Evolutionary conservation across 2,888 invertebrate genomes (phyloP).

Genomic region (Clivina fossor): DNA sequence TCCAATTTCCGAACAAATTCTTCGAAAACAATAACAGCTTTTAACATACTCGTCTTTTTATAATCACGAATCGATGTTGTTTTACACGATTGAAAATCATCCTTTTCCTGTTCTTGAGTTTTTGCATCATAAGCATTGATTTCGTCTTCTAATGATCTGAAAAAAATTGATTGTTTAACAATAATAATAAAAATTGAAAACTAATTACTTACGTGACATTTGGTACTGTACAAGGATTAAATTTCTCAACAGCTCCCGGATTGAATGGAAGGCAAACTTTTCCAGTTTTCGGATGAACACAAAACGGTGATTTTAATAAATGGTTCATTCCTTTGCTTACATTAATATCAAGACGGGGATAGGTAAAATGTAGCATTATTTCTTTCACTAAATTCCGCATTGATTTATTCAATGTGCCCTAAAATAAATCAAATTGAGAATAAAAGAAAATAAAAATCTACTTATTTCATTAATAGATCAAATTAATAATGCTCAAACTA

Average conservation of each 20-base stretch:
- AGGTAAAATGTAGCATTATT: slow-evolving; percentile 86
- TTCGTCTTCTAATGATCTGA: slow-evolving; percentile 63
- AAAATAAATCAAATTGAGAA: slow-evolving; percentile 17
- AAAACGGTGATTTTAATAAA: slow-evolving; percentile 97
- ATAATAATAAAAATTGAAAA: slow-evolving; percentile 18
- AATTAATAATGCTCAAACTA: too few species aligned
- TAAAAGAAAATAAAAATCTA: too few species aligned
- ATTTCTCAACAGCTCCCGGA: slow-evolving; percentile 66
- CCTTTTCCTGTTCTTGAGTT: slow-evolving; percentile 53
- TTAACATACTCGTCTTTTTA: slow-evolving; percentile 73
- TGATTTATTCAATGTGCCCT: slow-evolving; percentile 61
- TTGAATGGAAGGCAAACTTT: slow-evolving; percentile 89
- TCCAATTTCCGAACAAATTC: slow-evolving; percentile 70
- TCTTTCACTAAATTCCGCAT: slow-evolving; percentile 73
- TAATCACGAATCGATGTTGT: slow-evolving; percentile 65
- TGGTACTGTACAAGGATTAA: slow-evolving; percentile 74
- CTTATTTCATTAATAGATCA: too few species aligned
- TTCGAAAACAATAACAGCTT: slow-evolving; percentile 68
- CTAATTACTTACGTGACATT: slow-evolving; percentile 62
- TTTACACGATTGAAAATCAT: too few species aligned
- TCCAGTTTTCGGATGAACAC: slow-evolving; percentile 97
- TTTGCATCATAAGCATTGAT: slow-evolving; percentile 65
- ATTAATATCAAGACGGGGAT: slow-evolving; percentile 94
- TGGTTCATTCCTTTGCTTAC: slow-evolving; percentile 96
- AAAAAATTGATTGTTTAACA: slow-evolving; percentile 38